Conservation (phyloP, 2,888 invertebrate species). For the Leucophenga montana region DNA sequence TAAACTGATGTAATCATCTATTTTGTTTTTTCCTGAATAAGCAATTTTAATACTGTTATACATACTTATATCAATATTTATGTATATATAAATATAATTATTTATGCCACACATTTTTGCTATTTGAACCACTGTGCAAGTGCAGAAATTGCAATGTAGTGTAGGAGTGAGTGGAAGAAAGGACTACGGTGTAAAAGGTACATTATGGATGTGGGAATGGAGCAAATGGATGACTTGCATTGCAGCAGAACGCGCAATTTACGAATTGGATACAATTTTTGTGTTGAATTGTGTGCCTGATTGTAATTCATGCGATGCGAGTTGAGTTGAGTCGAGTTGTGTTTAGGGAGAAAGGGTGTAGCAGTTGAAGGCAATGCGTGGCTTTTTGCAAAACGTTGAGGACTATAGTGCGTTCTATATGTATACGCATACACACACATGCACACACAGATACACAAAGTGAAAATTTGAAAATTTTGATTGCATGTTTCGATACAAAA, state of each 20-base stretch:
- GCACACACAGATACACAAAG: constrained; percentile 25
- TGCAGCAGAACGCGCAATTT: constrained; percentile 54
- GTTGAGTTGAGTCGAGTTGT: constrained; percentile 8
- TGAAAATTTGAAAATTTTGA: constrained; percentile 70
- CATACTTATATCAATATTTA: too few species aligned
- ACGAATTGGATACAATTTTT: constrained; percentile 66
- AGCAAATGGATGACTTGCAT: constrained; percentile 25
- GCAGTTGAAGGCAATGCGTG: not conserved
- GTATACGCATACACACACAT: constrained; percentile 18
- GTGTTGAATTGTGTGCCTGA: constrained; percentile 66
- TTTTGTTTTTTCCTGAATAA: too few species aligned
- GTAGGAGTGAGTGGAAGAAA: constrained; percentile 8
- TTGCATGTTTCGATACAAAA: constrained; percentile 69
- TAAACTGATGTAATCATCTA: too few species aligned
- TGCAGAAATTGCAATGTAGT: not conserved
- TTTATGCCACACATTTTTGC: too few species aligned
- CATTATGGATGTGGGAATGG: constrained; percentile 22
- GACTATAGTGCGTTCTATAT: constrained; percentile 23
- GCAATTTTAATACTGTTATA: too few species aligned
- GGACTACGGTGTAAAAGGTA: too few species aligned
- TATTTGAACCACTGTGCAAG: too few species aligned
- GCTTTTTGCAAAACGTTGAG: constrained; percentile 33
- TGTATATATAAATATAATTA: too few species aligned
- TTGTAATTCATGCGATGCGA: constrained; percentile 65
- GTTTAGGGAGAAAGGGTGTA: constrained; percentile 36